A percentile compares a stretch with the other conserved stretches of the same genome.
Conservation (phyloP, 2,888 invertebrate genomes). For the Bimastos eiseni region DNA sequence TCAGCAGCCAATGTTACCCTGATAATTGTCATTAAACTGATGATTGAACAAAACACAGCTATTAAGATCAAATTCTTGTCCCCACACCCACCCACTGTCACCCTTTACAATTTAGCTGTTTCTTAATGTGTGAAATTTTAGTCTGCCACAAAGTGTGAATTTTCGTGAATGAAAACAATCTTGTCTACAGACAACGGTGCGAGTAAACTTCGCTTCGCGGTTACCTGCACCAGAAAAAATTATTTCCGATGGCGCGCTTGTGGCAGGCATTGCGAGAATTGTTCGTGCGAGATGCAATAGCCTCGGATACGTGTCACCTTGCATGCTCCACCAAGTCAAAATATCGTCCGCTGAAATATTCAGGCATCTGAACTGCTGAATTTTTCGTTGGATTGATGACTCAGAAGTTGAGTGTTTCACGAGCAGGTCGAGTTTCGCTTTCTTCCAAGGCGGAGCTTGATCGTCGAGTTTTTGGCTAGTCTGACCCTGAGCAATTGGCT, state of each 20-base stretch:
- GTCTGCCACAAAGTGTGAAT: not conserved
- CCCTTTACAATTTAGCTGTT: too few relatives aligned
- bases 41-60: too few relatives aligned
- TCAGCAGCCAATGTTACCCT: too few relatives aligned
- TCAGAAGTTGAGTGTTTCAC: not conserved
- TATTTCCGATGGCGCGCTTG: constrained; percentile 2
- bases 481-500: not conserved
- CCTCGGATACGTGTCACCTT: constrained; percentile 21
- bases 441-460: constrained; percentile 26
- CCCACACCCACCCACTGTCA: too few relatives aligned
- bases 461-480: not conserved
- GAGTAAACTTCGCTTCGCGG: not conserved
- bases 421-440: constrained; percentile 26
- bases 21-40: too few relatives aligned
- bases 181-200: not conserved
- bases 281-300: too few relatives aligned
- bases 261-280: constrained; percentile 23
- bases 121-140: too few relatives aligned
- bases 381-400: constrained; percentile 7
- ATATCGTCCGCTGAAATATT: constrained; percentile 8
- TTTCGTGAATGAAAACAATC: not conserved
- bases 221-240: not conserved
- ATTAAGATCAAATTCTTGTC: too few relatives aligned
- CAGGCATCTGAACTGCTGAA: constrained; percentile 28
- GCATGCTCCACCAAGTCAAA: constrained; percentile 26